Conservation (phyloP, 2,113 vertebrate species). For the Cephalopholis sonnerati region DNA sequence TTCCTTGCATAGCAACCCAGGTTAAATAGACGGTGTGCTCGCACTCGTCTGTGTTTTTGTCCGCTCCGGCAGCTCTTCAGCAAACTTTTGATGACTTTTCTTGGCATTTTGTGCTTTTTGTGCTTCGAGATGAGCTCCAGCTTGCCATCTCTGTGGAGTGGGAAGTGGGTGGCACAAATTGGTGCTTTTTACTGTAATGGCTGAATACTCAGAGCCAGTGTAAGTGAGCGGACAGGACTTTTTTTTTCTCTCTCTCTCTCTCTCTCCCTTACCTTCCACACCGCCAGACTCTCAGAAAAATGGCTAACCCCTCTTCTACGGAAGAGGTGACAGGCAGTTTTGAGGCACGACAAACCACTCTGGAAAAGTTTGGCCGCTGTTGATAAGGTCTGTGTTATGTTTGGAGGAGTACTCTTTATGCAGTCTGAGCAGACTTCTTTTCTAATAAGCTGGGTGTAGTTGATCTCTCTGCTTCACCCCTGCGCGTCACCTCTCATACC, state of each 20-base stretch:
- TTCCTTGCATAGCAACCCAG: conserved; percentile 95
- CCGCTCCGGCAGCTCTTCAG: conserved; percentile 82
- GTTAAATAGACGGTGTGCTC: conserved; percentile 87
- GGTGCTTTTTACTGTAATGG: conserved; percentile 80
- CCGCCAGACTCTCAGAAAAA: conserved; percentile 51
- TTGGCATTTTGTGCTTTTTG: conserved; percentile 70
- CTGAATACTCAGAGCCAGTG: conserved; percentile 67
- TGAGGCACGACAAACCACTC: conserved; percentile 60
- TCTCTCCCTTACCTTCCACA: conserved; percentile 38
- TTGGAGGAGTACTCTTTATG: conserved; percentile 55
- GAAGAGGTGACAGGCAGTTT: conserved; percentile 67
- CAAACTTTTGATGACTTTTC: conserved; percentile 83
- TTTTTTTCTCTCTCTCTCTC: conserved; percentile 7
- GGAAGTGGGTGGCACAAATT: conserved; percentile 78
- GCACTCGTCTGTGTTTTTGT: conserved; percentile 70
- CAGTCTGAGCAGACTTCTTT: conserved; percentile 56
- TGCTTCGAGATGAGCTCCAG: conserved; percentile 65
- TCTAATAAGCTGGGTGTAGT: conserved; percentile 64
- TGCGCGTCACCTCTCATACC: conserved; percentile 48
- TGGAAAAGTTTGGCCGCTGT: conserved; percentile 68
- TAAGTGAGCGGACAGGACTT: conserved; percentile 60
- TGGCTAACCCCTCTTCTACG: conserved; percentile 61
- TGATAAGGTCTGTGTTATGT: conserved; percentile 68
- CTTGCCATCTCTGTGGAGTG: conserved; percentile 67
- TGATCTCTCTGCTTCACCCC: conserved; percentile 54